phyloP scores from a whole-genome alignment of 2,113 vertebrate genomes.

The Rhegmatorhina hoffmannsi region DNA sequence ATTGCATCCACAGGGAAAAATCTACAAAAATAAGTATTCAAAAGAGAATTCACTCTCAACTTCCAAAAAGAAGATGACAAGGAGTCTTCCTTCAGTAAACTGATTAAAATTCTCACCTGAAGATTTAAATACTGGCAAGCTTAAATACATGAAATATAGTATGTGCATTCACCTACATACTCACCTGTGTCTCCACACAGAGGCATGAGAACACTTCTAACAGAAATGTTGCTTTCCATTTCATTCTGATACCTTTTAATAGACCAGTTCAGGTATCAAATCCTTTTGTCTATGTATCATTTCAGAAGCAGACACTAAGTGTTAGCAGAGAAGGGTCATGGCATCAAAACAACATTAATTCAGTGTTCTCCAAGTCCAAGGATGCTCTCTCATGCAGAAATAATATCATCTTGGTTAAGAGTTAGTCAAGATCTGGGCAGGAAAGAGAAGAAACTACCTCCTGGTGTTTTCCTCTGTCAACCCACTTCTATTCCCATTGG shows the following conservation, averaged over 20 bases:
- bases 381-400: background rate
- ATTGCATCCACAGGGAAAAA: background rate
- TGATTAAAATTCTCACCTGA: background rate
- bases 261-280: background rate
- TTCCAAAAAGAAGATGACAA: background rate
- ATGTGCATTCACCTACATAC: background rate
- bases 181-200: background rate
- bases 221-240: background rate
- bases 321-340: background rate
- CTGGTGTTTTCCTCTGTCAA: background rate
- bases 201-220: background rate
- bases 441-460: background rate
- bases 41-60: conserved; percentile 5
- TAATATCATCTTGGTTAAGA: background rate
- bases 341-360: background rate
- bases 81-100: background rate
- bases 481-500: background rate
- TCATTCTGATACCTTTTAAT: background rate
- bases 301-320: background rate
- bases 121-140: background rate
- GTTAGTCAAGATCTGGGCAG: background rate
- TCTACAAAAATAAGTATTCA: background rate
- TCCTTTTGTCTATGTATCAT: background rate
- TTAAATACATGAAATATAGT: background rate
- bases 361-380: background rate